Evolutionary conservation across 2,113 vertebrate genomes (phyloP), one percentile per base, ranked within the genome.

Genomic region (Callionymus lyra): DNA sequence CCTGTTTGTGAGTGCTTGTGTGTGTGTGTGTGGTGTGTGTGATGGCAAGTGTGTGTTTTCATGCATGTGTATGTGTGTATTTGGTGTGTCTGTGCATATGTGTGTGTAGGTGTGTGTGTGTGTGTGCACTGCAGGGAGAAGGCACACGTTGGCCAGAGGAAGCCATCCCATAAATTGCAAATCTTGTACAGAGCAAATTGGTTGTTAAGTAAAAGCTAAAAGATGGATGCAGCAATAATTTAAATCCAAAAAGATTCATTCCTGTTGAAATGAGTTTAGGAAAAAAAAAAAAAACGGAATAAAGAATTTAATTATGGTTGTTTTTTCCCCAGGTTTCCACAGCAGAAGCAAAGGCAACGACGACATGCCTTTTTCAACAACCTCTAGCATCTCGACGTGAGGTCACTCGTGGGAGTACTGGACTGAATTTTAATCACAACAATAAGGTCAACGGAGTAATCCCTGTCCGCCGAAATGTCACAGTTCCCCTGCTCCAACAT

Each of bases 371-470:
- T 54, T 61, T 34, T 48, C 36, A 72, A 70, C 41, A 57, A 71
- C 63, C 60, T 69, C 70, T 52, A 43, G 59, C 56, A 41, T 58
- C 55, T 50, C 63, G 63, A 71, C 61, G 62, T 67, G 65, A 65
- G 68, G 68, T 76, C 74, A 61, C 68, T 64, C 56, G 59, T 53
- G 31, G 12, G 41, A 53, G 45, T 55, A 41, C 46, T 34, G 52
- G 39, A 12, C 41, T 65, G 76, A 76, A 77, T 82, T 78, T 59
- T 71, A 78, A 78, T 77, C 61, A 74, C 54, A 74, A 70, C 73
- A 70, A 55, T 73, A 74, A 78, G 77, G 76, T 76, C 68, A 79
- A 39, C 42, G 13, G 50, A 70, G 72, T 74, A 70, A 80, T 82
- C 74, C 72, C 69, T 57, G 59, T 63, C 68, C 31, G 43, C 56